Conservation (phyloP, 2,797 vertebrate genomes). For the Rhinoraja longicauda region DNA sequence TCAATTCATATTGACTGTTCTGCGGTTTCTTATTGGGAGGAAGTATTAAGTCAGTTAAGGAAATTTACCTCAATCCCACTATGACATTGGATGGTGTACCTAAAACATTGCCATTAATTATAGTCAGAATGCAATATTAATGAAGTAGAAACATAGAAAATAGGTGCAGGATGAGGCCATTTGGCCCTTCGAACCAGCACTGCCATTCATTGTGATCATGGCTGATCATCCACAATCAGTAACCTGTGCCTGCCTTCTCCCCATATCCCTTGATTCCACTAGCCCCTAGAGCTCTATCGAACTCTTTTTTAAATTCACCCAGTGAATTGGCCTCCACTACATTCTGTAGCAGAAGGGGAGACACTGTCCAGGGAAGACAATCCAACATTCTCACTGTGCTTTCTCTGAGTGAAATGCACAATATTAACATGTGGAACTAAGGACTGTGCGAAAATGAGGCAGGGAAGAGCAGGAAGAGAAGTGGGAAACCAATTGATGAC, state of each 20-base stretch:
- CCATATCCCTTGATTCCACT: too few species aligned
- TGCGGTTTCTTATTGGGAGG: not conserved
- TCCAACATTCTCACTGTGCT: not conserved
- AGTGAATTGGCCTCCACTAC: too few species aligned
- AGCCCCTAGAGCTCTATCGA: too few species aligned
- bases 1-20: not conserved
- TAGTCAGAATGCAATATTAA: not conserved
- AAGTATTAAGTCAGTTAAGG: not conserved
- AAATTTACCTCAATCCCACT: not conserved
- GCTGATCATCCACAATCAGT: too few species aligned
- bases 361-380: not conserved
- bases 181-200: too few species aligned
- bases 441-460: not conserved
- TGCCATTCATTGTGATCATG: too few species aligned
- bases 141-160: too few species aligned
- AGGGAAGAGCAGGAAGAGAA: not conserved
- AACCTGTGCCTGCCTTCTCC: too few species aligned
- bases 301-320: too few species aligned
- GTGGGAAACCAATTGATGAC: not conserved
- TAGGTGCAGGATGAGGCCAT: too few species aligned
- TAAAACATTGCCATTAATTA: slow-evolving; percentile 24
- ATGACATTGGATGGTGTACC: not conserved
- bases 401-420: slow-evolving; percentile 20
- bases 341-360: too few species aligned
- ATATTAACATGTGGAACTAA: not conserved